Percentiles rank a stretch among this genome's conserved stretches.
Conservation (phyloP, 2,797 vertebrate genomes). For the Erethizon dorsatum region DNA sequence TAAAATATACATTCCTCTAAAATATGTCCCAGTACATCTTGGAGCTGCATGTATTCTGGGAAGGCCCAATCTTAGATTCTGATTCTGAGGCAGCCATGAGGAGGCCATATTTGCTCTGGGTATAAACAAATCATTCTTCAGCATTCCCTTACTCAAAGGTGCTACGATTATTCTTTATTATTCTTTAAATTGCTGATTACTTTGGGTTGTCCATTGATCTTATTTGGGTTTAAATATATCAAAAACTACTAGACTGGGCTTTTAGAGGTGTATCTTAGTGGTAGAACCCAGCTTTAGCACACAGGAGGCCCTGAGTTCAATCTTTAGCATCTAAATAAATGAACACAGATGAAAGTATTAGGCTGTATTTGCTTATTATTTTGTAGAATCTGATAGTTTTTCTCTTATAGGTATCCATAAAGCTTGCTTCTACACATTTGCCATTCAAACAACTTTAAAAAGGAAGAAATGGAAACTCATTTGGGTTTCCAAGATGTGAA, state of each 20-base stretch:
- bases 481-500: background rate
- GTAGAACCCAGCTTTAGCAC: background rate
- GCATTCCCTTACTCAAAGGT: background rate
- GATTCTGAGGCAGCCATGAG: background rate
- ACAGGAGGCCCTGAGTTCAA: background rate
- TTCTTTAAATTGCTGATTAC: background rate
- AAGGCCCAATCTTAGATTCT: background rate
- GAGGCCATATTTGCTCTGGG: background rate
- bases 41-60: background rate
- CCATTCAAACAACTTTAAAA: background rate
- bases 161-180: background rate
- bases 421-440: background rate
- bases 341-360: background rate
- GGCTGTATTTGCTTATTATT: background rate
- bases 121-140: background rate
- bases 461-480: background rate
- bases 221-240: background rate
- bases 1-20: background rate
- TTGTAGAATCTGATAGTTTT: conserved; percentile 5
- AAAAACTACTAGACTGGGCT: background rate
- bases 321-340: background rate
- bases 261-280: background rate
- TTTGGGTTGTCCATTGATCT: background rate
- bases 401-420: background rate
- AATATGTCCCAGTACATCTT: background rate